Conservation (phyloP, 2,888 invertebrate species). For the Pristionchus fissidentatus region DNA sequence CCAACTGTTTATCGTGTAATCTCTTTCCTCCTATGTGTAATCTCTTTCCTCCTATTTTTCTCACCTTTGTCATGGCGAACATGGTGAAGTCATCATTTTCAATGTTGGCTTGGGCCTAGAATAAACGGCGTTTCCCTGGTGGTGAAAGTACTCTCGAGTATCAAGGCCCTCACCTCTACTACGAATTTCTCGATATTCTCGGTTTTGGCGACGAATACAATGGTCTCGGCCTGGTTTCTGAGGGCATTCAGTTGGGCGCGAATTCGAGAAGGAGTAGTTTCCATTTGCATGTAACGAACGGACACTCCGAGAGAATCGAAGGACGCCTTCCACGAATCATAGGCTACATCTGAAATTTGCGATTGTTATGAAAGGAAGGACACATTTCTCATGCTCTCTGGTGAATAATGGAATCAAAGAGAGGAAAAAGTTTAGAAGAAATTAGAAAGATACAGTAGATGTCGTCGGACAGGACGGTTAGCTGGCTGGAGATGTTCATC, state of each 20-base stretch:
- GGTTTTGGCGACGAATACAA: slow-evolving; percentile 70
- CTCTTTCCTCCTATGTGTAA: neutral
- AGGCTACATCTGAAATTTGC: neutral
- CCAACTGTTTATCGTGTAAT: slow-evolving; percentile 64
- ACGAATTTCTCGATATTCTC: slow-evolving; percentile 68
- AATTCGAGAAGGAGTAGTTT: slow-evolving; percentile 55
- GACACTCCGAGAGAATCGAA: slow-evolving; percentile 4
- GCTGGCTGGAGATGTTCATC: slow-evolving; percentile 88
- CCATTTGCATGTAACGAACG: slow-evolving; percentile 49
- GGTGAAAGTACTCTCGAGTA: neutral
- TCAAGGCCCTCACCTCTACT: slow-evolving; percentile 52
- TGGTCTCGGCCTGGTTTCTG: slow-evolving; percentile 54
- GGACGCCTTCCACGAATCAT: slow-evolving; percentile 16
- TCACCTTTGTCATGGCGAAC: slow-evolving; percentile 47
- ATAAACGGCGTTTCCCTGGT: neutral
- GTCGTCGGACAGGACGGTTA: slow-evolving; percentile 91
- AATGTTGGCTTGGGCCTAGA: slow-evolving; percentile 43
- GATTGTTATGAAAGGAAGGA: no score
- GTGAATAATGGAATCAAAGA: no score
- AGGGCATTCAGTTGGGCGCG: slow-evolving; percentile 56
- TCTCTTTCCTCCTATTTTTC: neutral
- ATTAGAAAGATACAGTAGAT: slow-evolving; percentile 82
- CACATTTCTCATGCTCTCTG: no score
- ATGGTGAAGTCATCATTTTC: slow-evolving; percentile 32
- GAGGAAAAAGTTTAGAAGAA: no score